Evolutionary conservation across 1,140 invertebrate species (phyloP), one percentile per base, ranked within the genome.

Genomic region (Drosophila pseudoobscura): DNA sequence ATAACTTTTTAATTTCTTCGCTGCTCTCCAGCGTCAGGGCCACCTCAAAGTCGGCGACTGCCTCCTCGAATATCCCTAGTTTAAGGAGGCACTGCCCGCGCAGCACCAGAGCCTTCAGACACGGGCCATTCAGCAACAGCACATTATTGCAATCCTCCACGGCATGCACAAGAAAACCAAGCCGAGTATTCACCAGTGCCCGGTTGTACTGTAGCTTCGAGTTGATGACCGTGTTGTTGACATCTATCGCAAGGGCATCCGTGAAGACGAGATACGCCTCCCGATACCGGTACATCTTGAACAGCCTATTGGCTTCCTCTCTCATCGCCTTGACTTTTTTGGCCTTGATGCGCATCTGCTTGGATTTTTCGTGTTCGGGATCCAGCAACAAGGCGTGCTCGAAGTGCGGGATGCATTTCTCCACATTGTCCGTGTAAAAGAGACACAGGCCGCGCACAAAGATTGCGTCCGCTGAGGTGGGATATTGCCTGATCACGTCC

Each of bases 171-270:
- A 94, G 90, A 89, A 95, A 95, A 53, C 94, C 94, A 47, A 97
- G 92, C 92, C 97, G 97, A 0, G 95, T 94, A 70, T 94, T 94
- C 17, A 96, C 96, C 59, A 95, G 95, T 1, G 97, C 97, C 85
- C 97, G 95, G 92, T 98, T 98, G 89, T 95, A 97, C 91, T 96
- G 96, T 22, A 99, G 92, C 93, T 98, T 98, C 24, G 97, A 96
- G 92, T 98, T 99, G 2, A 96, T 96, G 54, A 94, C 94, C 85
- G 93, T 95, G 89, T 98, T 98, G 47, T 94, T 92, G 6, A 95
- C 95, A 92, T 98, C 97, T 64, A 98, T 95, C 24, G 92, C 91
- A 6, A 99, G 92, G 2, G 97, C 97, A 92, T 97, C 95, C 1
- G 95, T 95, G 90, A 98, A 99, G 7, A 97, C 90, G 62, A 93